A percentile compares a stretch with the other conserved stretches of the same genome.
Conservation (phyloP, 64 coral and sea anemone species). For the Pocillopora damicornis region DNA sequence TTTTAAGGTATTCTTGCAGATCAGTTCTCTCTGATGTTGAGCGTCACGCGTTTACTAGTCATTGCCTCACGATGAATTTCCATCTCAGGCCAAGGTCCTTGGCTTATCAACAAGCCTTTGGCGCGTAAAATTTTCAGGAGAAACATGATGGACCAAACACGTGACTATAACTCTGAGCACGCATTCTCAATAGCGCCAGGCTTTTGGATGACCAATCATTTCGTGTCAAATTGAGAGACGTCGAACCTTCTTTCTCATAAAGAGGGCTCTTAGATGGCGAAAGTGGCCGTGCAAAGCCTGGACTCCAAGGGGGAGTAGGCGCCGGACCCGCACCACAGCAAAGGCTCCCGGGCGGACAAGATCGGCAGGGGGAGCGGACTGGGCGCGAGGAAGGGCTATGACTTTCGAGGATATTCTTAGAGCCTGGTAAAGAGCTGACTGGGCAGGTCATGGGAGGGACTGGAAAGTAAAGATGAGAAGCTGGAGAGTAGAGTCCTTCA, state of each 20-base stretch:
- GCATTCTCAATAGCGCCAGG: conserved; percentile 73
- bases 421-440: conserved; percentile 71
- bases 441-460: conserved; percentile 57
- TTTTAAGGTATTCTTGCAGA: too few species aligned
- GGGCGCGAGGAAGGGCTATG: conserved; percentile 36
- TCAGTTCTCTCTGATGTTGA: too few species aligned
- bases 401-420: conserved; percentile 49
- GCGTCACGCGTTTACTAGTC: too few species aligned
- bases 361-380: conserved; percentile 56
- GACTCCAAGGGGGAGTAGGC: conserved; percentile 43
- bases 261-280: conserved; percentile 37
- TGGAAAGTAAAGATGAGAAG: conserved; percentile 54
- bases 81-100: too few species aligned
- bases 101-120: too few species aligned
- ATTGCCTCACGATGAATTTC: too few species aligned
- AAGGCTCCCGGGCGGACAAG: conserved; percentile 64
- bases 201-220: conserved; percentile 75
- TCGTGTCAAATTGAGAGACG: background rate
- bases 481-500: conserved; percentile 42
- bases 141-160: conserved; percentile 8
- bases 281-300: conserved; percentile 44
- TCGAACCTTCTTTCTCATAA: conserved; percentile 44
- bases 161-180: conserved; percentile 53
- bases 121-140: background rate
- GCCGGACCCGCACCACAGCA: conserved; percentile 47